Percentiles rank a stretch among this genome's conserved stretches.
These are phyloP conservation scores for Sigmodon hispidus DNA, from an alignment of 2,113 vertebrate species.

Conservation along the genomic window DNA sequence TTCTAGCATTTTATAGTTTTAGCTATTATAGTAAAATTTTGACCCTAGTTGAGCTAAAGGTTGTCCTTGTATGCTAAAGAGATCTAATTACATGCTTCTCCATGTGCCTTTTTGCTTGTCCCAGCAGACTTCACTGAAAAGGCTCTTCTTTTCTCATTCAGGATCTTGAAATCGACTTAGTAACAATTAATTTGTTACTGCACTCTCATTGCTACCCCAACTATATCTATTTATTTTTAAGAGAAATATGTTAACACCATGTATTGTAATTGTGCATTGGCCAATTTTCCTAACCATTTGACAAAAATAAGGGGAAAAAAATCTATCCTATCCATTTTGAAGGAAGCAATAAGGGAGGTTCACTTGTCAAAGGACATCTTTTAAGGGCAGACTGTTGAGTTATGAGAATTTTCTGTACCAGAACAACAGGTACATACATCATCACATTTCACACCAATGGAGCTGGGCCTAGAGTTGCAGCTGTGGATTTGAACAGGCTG, in stretches of 20 bases:
- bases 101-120: not conserved
- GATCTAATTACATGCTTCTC: not conserved
- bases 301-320: not conserved
- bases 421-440: not conserved
- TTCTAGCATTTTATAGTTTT: not conserved
- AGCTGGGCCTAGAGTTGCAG: not conserved
- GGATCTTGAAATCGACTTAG: not conserved
- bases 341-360: not conserved
- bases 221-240: conserved; percentile 10
- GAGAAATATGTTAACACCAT: not conserved
- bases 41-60: not conserved
- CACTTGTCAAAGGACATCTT: not conserved
- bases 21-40: conserved; percentile 11
- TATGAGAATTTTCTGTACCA: not conserved
- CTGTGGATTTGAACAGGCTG: conserved; percentile 14
- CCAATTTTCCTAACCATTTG: not conserved
- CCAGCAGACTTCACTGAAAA: not conserved
- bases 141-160: not conserved
- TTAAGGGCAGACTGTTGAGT: not conserved
- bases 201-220: not conserved
- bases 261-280: not conserved
- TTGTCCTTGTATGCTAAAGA: not conserved
- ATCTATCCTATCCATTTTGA: not conserved
- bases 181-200: not conserved
- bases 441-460: not conserved